Evolutionary conservation across 2,797 vertebrate species (phyloP).

Genomic region (Acipenser transmontanus): DNA sequence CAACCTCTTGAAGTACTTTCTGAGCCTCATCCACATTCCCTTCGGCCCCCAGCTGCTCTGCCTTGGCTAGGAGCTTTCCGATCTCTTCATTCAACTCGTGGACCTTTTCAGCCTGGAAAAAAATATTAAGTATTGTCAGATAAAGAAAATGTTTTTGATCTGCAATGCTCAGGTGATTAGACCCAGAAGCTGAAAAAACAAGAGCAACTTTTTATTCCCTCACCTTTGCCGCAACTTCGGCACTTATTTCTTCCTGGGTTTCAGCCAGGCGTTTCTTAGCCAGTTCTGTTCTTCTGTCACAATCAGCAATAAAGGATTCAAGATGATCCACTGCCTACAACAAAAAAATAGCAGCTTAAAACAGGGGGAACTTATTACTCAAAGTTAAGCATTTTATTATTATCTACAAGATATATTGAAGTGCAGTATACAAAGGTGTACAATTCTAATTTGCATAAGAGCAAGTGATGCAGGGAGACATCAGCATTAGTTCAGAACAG

Average conservation of each 20-base stretch:
- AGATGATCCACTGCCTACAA: conserved; percentile 89
- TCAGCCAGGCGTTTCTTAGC: conserved; percentile 97
- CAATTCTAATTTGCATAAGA: too few species aligned
- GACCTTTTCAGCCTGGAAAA: conserved; percentile 86
- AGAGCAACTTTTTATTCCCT: neutral
- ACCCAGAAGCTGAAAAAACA: neutral
- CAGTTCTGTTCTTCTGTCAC: conserved; percentile 90
- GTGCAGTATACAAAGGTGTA: too few species aligned
- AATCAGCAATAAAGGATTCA: conserved; percentile 94
- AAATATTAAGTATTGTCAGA: neutral
- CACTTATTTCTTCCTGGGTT: conserved; percentile 97
- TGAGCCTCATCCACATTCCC: conserved; percentile 97
- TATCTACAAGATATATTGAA: too few species aligned
- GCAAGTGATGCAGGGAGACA: too few species aligned
- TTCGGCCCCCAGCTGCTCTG: conserved; percentile 92
- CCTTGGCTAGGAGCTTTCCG: conserved; percentile 93
- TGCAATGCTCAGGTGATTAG: neutral
- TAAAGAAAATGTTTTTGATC: neutral
- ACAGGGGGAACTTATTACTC: neutral
- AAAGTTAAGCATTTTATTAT: too few species aligned
- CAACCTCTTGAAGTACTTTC: conserved; percentile 93
- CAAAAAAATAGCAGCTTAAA: neutral
- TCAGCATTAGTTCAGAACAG: too few species aligned
- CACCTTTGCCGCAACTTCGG: conserved; percentile 95
- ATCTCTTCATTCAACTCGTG: conserved; percentile 97